phyloP scores from a whole-genome alignment of 2,888 invertebrate species.

The Microdon myrmicae region DNA sequence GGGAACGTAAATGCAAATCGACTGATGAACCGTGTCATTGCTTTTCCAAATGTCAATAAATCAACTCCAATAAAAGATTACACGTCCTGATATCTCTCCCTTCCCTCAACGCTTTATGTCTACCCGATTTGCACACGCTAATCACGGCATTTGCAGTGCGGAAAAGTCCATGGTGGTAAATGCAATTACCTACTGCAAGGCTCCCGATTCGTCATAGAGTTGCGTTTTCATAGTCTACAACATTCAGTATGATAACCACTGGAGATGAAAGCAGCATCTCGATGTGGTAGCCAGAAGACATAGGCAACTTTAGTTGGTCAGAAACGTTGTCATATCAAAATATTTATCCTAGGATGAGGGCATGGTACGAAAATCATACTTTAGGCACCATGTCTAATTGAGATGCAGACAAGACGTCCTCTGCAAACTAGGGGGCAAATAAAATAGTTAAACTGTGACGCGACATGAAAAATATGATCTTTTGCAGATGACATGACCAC shows the following conservation, averaged over 20 bases:
- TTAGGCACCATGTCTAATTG: slow-evolving; percentile 43
- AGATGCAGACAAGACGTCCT: slow-evolving; percentile 35
- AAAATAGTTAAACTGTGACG: slow-evolving; percentile 53
- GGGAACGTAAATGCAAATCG: slow-evolving; percentile 39
- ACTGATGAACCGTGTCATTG: slow-evolving; percentile 50
- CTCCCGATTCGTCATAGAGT: slow-evolving; percentile 41
- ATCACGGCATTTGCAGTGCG: slow-evolving; percentile 42
- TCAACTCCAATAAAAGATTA: slow-evolving; percentile 50
- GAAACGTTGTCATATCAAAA: slow-evolving; percentile 47
- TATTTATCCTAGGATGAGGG: slow-evolving; percentile 40
- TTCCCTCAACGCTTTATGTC: not conserved
- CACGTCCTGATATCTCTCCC: slow-evolving; percentile 21
- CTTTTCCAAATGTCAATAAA: slow-evolving; percentile 51
- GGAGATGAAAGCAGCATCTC: slow-evolving; percentile 1
- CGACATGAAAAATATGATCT: slow-evolving; percentile 38
- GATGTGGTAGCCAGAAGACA: not conserved
- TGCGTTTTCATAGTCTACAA: slow-evolving; percentile 22
- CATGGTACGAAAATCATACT: slow-evolving; percentile 5
- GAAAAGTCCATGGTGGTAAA: slow-evolving; percentile 47
- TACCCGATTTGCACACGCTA: slow-evolving; percentile 21
- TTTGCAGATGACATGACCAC: too few relatives aligned
- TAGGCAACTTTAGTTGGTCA: slow-evolving; percentile 12
- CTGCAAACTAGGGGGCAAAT: slow-evolving; percentile 38
- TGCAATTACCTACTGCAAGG: slow-evolving; percentile 51
- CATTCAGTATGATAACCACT: not conserved